Evolutionary conservation across 2,797 vertebrate species (phyloP).

Genomic region (Chelmon rostratus): DNA sequence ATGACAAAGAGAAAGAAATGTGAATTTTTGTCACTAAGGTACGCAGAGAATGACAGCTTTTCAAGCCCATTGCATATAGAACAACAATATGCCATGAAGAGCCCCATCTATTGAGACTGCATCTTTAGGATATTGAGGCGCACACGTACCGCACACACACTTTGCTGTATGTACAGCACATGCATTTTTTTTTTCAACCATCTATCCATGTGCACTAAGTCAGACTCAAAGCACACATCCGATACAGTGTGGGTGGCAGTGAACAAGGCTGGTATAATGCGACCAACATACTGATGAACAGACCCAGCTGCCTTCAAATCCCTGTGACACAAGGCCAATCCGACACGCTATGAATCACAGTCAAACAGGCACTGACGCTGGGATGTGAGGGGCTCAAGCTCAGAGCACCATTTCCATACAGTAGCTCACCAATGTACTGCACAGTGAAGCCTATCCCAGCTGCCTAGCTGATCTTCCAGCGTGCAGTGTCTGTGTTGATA

Average conservation of each 20-base stretch:
- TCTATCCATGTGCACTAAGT: constrained; percentile 25
- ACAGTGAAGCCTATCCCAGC: constrained; percentile 13
- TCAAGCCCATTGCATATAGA: constrained; percentile 31
- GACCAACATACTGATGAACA: constrained; percentile 55
- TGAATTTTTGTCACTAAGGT: constrained; percentile 6
- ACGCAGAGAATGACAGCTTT: constrained; percentile 22
- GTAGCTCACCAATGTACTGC: constrained; percentile 1
- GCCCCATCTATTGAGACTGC: not conserved
- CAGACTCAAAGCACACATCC: constrained; percentile 36
- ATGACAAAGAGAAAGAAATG: constrained; percentile 26
- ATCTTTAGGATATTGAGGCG: constrained; percentile 2
- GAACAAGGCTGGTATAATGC: constrained; percentile 57
- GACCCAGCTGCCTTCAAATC: constrained; percentile 67
- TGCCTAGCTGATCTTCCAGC: constrained; percentile 20
- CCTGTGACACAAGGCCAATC: constrained; percentile 62
- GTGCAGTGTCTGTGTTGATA: not conserved
- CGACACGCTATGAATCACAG: constrained; percentile 65
- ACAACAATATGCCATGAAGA: constrained; percentile 8
- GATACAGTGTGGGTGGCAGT: constrained; percentile 54
- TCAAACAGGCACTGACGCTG: constrained; percentile 45
- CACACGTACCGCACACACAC: not conserved
- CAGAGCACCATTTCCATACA: constrained; percentile 17
- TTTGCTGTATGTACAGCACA: not conserved
- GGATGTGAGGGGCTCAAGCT: constrained; percentile 25
- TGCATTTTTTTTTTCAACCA: constrained; percentile 9